Evolutionary conservation across 2,888 invertebrate genomes (phyloP), one percentile per base, ranked within the genome.

Genomic region (Melieria picta): DNA sequence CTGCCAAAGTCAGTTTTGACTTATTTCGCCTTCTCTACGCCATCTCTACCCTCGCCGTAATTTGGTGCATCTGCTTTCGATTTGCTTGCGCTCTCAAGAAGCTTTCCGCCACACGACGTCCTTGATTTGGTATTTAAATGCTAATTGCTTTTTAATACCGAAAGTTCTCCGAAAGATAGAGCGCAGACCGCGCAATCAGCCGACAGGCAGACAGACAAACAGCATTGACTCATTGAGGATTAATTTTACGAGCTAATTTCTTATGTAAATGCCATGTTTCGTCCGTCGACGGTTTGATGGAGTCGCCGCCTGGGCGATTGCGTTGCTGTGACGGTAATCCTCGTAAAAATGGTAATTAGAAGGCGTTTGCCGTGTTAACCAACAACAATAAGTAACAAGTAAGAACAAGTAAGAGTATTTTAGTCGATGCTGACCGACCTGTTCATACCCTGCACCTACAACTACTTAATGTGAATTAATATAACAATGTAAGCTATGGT

Each of bases 181-280:
- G 46, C 55, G 50, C 42, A 42, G 45, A 52, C 5, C 7, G 7
- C n/a, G 56, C 62, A 43, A 52, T 55, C 52, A 47, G 13, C 50
- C 50, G 10, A 55, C 52, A 62, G 63, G 56, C 72, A 47, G 50
- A 66, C 57, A 56, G 43, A 62, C 67, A 60, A 61, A 58, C 74
- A 69, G 73, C 74, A 72, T 75, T 77, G 79, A 80, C 83, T 83
- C 82, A 82, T 81, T 82, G 84, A 77, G 81, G 84, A 83, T 84
- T 83, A 84, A 83, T 82, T 83, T 80, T 81, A 82, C 84, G 80
- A 81, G 82, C 82, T 82, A 83, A 84, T 83, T 84, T 84, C 80
- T 80, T 81, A 83, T 84, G 84, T 82, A 82, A 83, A 83, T 83
- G 77, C 61, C 77, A 56, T 58, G 71, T 67, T 67, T 16, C 45